Conservation (phyloP, 2,113 vertebrate species). For the Aleadryas rufinucha region DNA sequence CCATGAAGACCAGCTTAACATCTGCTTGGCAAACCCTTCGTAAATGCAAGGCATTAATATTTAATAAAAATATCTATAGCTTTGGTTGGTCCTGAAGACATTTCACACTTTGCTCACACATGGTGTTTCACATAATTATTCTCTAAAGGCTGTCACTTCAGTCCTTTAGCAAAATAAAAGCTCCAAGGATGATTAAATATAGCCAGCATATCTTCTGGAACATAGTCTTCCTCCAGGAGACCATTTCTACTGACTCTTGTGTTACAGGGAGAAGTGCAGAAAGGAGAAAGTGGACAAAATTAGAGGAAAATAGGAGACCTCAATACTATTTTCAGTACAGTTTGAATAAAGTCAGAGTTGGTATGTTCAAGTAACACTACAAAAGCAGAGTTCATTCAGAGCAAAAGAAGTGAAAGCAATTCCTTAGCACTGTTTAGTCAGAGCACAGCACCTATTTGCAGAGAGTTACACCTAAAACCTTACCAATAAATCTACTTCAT, state of each 20-base stretch:
- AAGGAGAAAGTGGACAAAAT: neutral
- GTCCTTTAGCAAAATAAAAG: slow-evolving; percentile 51
- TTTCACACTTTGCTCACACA: slow-evolving; percentile 70
- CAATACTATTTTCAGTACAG: neutral
- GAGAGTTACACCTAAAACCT: neutral
- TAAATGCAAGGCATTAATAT: slow-evolving; percentile 73
- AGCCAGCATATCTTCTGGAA: neutral
- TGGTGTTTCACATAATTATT: slow-evolving; percentile 69
- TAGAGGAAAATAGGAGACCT: neutral
- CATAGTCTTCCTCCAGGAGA: neutral
- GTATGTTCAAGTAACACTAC: neutral
- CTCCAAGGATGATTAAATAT: slow-evolving; percentile 52
- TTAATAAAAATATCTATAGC: slow-evolving; percentile 74
- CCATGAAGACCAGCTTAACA: slow-evolving; percentile 67
- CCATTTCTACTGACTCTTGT: neutral
- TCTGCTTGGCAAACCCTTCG: slow-evolving; percentile 70
- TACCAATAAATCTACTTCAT: neutral
- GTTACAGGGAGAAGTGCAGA: neutral
- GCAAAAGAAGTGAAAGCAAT: neutral
- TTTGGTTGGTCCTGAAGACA: slow-evolving; percentile 61
- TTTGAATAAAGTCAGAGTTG: neutral
- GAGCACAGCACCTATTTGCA: neutral
- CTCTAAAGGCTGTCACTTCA: slow-evolving; percentile 39
- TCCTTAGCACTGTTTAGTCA: neutral
- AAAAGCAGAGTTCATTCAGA: neutral